phyloP scores from a whole-genome alignment of 35 echinoderm and acorn worm genomes.

The Holothuria glaberrima region DNA sequence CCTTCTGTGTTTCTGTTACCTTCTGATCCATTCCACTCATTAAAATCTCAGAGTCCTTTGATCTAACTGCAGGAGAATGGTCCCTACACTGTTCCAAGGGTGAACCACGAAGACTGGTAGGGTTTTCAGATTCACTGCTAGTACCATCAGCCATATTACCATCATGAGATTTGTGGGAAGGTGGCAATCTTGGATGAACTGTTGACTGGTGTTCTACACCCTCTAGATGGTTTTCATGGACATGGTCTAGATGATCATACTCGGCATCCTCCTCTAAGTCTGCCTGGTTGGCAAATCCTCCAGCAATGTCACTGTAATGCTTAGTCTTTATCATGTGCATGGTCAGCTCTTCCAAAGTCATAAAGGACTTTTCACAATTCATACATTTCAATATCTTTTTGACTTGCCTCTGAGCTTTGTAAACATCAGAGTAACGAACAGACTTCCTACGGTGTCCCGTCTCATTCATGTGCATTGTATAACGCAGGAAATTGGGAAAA shows the following conservation, averaged over 20 bases:
- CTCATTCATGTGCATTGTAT: conserved; percentile 65
- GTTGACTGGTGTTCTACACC: neutral
- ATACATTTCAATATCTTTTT: conserved; percentile 61
- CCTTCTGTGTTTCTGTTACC: too few species aligned
- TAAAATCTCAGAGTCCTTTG: too few species aligned
- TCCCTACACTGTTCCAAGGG: conserved; percentile 3
- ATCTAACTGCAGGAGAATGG: neutral
- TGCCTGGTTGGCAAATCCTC: conserved; percentile 47
- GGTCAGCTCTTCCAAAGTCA: conserved; percentile 45
- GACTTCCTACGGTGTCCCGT: conserved; percentile 48
- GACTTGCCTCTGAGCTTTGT: conserved; percentile 57
- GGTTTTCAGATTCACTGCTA: conserved; percentile 49
- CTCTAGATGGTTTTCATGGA: conserved; percentile 4
- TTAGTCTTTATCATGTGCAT: conserved; percentile 67
- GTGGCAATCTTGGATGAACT: neutral
- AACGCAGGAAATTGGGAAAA: conserved; percentile 55
- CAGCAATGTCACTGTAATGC: conserved; percentile 59
- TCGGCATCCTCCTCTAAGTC: conserved; percentile 43
- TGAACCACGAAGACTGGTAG: neutral
- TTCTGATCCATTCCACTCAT: too few species aligned
- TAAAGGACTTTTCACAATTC: conserved; percentile 62
- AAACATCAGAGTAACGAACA: conserved; percentile 26
- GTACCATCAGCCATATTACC: conserved; percentile 25
- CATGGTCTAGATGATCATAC: conserved; percentile 21
- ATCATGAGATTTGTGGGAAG: neutral